These are phyloP conservation scores for Pycnomerus fuliginosus DNA, from an alignment of 2,888 invertebrate species.

Conservation along the genomic window DNA sequence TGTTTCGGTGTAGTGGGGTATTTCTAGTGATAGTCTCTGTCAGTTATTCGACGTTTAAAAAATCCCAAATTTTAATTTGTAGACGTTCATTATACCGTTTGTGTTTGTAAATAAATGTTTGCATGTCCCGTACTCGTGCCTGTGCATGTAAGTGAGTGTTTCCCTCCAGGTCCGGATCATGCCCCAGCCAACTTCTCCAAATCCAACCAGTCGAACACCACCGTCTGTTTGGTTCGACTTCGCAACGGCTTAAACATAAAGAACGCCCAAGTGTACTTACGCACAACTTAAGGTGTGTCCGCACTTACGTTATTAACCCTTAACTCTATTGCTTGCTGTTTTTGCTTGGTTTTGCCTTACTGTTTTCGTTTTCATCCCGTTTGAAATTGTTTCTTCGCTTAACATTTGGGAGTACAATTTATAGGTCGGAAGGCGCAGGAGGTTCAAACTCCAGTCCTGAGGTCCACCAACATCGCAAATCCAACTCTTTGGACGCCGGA, in stretches of 20 bases:
- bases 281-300: conserved; percentile 54
- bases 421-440: no score
- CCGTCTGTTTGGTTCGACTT: conserved; percentile 53
- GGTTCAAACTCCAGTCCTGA: conserved; percentile 49
- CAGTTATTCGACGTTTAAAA: no score
- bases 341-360: conserved; percentile 18
- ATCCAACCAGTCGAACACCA: conserved; percentile 61
- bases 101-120: conserved; percentile 1
- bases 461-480: conserved; percentile 67
- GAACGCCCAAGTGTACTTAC: conserved; percentile 58
- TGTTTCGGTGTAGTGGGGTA: no score
- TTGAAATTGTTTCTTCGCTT: no score
- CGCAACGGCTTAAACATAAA: conserved; percentile 66
- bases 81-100: no score
- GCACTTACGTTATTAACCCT: conserved; percentile 17
- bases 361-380: conserved; percentile 14
- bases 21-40: no score
- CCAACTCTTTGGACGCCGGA: conserved; percentile 79
- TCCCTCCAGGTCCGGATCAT: conserved; percentile 79
- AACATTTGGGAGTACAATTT: no score
- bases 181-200: conserved; percentile 85
- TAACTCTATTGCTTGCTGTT: conserved; percentile 5
- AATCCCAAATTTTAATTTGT: no score
- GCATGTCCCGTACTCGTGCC: conserved; percentile 2
- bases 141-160: conserved; percentile 36